Percentiles rank a stretch among this genome's conserved stretches.
phyloP scores from a whole-genome alignment of 1,140 invertebrate species.

The Drosophila bipectinata region DNA sequence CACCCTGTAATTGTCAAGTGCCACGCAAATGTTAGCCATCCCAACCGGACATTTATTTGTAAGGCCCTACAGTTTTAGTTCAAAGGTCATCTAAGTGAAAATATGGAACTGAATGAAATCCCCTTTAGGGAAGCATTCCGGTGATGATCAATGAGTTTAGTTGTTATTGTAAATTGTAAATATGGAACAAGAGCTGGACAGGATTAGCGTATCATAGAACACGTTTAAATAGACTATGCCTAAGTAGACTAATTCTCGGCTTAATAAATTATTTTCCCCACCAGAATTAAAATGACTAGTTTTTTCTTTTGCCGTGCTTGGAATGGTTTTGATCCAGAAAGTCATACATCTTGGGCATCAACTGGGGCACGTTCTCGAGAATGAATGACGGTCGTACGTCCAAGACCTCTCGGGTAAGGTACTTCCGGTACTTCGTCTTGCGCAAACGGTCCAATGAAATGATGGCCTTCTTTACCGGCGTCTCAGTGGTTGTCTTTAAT shows the following conservation, averaged over 20 bases:
- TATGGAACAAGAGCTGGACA: slow-evolving; percentile 43
- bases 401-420: not conserved
- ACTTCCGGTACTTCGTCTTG: slow-evolving; percentile 1
- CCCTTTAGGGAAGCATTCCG: not conserved
- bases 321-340: slow-evolving; percentile 1
- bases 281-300: slow-evolving; percentile 11
- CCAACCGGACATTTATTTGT: slow-evolving; percentile 4
- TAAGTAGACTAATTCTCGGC: slow-evolving; percentile 77
- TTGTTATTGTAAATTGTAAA: slow-evolving; percentile 61
- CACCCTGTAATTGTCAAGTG: slow-evolving; percentile 5
- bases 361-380: slow-evolving; percentile 18
- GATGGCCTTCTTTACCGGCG: slow-evolving; percentile 13
- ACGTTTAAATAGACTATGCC: slow-evolving; percentile 46
- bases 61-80: slow-evolving; percentile 21
- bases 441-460: slow-evolving; percentile 8
- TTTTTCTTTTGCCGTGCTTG: not conserved
- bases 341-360: slow-evolving; percentile 28
- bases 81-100: slow-evolving; percentile 5
- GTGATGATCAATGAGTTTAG: slow-evolving; percentile 30
- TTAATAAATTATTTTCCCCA: slow-evolving; percentile 73
- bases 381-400: slow-evolving; percentile 28
- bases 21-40: slow-evolving; percentile 24
- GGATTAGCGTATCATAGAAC: slow-evolving; percentile 53
- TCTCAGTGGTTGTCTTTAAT: not conserved
- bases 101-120: not conserved